phyloP scores from a whole-genome alignment of 2,888 invertebrate species.

The Ophion costatus region DNA sequence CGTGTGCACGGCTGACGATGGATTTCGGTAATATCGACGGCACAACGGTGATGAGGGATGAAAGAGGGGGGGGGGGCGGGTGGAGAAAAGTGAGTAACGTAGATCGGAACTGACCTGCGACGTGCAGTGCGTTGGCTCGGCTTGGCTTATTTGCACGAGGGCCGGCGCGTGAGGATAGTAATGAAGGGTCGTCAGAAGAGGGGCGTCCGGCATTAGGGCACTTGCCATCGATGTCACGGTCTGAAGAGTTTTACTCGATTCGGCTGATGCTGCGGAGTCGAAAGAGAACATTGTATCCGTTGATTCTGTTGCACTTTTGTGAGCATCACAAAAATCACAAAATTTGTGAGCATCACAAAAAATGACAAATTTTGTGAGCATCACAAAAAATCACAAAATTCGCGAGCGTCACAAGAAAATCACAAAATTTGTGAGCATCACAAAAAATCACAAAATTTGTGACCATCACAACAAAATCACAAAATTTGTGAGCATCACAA shows the following conservation, averaged over 20 bases:
- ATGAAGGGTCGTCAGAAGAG: conserved; percentile 80
- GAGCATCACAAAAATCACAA: too few species aligned
- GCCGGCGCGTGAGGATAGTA: conserved; percentile 81
- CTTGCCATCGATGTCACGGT: conserved; percentile 80
- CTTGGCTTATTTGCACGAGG: conserved; percentile 80
- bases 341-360: too few species aligned
- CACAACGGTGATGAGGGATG: background rate
- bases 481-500: too few species aligned
- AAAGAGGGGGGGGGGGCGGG: background rate
- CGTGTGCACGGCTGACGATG: conserved; percentile 1
- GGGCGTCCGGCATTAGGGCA: conserved; percentile 78
- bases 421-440: too few species aligned
- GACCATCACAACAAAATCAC: too few species aligned
- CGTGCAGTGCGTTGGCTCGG: conserved; percentile 80
- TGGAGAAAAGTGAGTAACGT: background rate
- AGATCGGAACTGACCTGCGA: conserved; percentile 76
- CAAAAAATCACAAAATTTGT: too few species aligned
- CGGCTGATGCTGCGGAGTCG: conserved; percentile 75
- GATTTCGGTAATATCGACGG: too few species aligned
- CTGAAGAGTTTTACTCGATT: conserved; percentile 80
- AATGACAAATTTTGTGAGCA: too few species aligned
- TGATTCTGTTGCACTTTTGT: conserved; percentile 8
- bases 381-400: too few species aligned
- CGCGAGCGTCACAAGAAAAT: too few species aligned
- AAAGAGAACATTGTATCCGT: conserved; percentile 10